These are phyloP conservation scores for Chymomyza caudatula DNA, from an alignment of 2,888 invertebrate species.

Conservation along the genomic window DNA sequence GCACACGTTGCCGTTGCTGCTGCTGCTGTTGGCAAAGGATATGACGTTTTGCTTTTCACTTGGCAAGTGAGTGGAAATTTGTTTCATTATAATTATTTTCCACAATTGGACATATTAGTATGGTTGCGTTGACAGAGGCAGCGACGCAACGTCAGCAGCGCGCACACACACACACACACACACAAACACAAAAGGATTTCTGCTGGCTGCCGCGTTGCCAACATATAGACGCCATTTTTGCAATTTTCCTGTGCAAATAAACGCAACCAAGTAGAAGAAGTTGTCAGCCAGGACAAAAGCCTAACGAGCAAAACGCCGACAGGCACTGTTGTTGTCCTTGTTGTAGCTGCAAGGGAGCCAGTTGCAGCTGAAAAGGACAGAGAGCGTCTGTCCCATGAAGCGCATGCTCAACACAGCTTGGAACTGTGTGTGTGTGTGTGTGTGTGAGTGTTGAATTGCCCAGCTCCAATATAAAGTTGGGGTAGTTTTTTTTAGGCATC, in stretches of 20 bases:
- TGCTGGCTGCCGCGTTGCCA: neutral
- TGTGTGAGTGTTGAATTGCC: constrained; percentile 46
- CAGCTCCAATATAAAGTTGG: constrained; percentile 27
- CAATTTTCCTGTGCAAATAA: constrained; percentile 64
- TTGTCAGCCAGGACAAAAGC: constrained; percentile 35
- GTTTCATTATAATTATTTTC: constrained; percentile 79
- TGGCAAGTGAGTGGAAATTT: constrained; percentile 77
- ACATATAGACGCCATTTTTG: constrained; percentile 60
- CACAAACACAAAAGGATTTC: neutral
- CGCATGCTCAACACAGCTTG: constrained; percentile 44
- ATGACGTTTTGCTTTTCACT: constrained; percentile 71
- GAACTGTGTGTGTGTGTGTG: constrained; percentile 38
- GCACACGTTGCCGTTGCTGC: neutral
- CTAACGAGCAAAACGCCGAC: constrained; percentile 9
- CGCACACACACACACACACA: constrained; percentile 8
- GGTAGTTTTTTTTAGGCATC: constrained; percentile 53
- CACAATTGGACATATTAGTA: constrained; percentile 79
- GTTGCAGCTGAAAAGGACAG: neutral
- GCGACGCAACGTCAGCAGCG: constrained; percentile 1
- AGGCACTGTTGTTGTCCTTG: constrained; percentile 38
- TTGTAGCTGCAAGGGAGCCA: constrained; percentile 8
- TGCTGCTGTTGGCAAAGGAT: constrained; percentile 55
- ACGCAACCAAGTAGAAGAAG: constrained; percentile 57
- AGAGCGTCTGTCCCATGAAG: constrained; percentile 14
- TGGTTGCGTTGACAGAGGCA: constrained; percentile 61